Evolutionary conservation across 2,797 vertebrate genomes (phyloP).

Genomic region (Ciconia nigra): DNA sequence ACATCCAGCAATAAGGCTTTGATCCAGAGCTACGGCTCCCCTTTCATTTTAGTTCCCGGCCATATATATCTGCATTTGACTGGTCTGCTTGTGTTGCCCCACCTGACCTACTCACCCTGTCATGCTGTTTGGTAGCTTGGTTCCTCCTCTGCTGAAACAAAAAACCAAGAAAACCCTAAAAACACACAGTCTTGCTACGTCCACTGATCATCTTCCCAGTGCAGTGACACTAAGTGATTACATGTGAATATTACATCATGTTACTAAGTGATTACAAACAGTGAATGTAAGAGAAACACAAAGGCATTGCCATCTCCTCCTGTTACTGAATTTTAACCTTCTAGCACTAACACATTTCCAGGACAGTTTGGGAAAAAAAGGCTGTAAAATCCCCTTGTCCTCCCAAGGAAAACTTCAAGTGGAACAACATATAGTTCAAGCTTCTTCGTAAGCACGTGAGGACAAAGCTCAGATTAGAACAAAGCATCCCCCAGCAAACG

Average conservation of each 20-base stretch:
- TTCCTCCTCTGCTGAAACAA: neutral
- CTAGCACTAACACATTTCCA: neutral
- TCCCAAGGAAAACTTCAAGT: neutral
- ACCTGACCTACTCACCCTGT: neutral
- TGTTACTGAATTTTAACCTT: neutral
- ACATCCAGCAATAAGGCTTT: neutral
- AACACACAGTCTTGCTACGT: neutral
- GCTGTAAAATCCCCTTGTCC: neutral
- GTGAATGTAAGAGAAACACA: neutral
- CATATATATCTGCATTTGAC: neutral
- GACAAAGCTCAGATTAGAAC: neutral
- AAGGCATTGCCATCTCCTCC: neutral
- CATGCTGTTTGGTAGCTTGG: neutral
- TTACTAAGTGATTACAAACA: no score
- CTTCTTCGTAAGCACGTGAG: rapidly evolving
- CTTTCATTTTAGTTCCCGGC: neutral
- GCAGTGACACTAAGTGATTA: neutral
- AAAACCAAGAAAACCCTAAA: neutral
- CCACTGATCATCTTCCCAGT: neutral
- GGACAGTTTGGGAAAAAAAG: neutral
- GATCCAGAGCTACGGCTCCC: neutral
- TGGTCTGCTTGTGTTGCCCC: neutral
- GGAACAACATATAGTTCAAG: neutral
- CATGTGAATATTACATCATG: no score
- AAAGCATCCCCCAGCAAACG: neutral